Evolutionary conservation across 2,797 vertebrate species (phyloP).

Genomic region (Toxotes lorentzi): DNA sequence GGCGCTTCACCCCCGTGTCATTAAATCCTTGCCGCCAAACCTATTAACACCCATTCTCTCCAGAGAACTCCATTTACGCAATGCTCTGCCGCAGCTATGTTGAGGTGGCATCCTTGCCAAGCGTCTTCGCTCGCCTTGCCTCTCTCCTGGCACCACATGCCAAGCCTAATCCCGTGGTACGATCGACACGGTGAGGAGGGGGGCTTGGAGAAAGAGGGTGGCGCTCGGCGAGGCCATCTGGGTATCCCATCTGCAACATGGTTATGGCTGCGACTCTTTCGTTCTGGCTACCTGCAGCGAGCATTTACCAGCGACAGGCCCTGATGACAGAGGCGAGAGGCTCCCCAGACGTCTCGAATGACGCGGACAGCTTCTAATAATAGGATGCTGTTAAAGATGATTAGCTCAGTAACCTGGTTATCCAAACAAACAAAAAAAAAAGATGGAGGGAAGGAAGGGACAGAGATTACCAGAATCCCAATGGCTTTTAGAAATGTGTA

Average conservation of each 20-base stretch:
- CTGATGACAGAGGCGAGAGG: constrained; percentile 68
- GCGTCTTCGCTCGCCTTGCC: constrained; percentile 46
- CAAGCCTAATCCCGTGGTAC: constrained; percentile 64
- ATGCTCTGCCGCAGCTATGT: constrained; percentile 54
- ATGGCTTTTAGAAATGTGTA: not conserved
- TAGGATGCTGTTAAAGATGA: constrained; percentile 71
- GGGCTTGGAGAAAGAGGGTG: constrained; percentile 56
- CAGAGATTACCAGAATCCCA: constrained; percentile 1
- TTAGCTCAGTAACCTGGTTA: constrained; percentile 69
- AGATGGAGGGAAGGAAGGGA: constrained; percentile 31
- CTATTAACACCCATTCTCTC: constrained; percentile 78
- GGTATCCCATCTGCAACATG: constrained; percentile 85
- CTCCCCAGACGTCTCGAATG: constrained; percentile 76
- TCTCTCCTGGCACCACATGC: constrained; percentile 63
- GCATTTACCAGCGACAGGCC: constrained; percentile 74
- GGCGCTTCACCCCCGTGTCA: constrained; percentile 71
- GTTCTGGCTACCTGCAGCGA: constrained; percentile 70
- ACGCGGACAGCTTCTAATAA: constrained; percentile 77
- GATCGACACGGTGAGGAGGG: constrained; percentile 44
- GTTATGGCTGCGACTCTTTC: constrained; percentile 75
- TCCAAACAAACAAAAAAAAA: constrained; percentile 47
- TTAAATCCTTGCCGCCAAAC: constrained; percentile 69
- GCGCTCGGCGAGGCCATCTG: constrained; percentile 83
- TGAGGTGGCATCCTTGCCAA: constrained; percentile 65
- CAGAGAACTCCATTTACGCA: constrained; percentile 74